Base-by-base conservation (phyloP, 2,797 vertebrate genomes). In the Heliangelus exortis region DNA sequence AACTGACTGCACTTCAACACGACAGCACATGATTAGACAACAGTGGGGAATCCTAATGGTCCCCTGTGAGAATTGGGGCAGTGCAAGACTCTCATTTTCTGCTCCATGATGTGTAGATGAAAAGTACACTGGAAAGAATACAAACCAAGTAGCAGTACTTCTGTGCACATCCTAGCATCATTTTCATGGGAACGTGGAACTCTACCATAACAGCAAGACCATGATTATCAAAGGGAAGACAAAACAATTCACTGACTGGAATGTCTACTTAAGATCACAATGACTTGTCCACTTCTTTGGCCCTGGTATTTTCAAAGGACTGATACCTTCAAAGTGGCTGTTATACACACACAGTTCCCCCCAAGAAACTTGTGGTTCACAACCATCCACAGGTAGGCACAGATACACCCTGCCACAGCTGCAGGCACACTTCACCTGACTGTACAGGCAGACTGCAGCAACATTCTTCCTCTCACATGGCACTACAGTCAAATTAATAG, bases 41-140 rank as follows among this genome's bases (percentile, higher is more conserved):
- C 95, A 95, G 82, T 68, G 66, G 90, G 89, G 91, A 96, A 96
- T 95, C 93, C 92, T 96, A 95, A 96, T 90, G 89, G 97, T 94
- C 86, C 73, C 93, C 94, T 73, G 31, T 71, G 95, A 96, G 96
- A 95, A 92, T 79, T 82, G 58, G 53, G 47, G 91, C 39, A 95
- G 75, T 82, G 85, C 36, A 93, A 86, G 85, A 73, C 58, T 95
- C 93, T 95, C 66, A 95, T 95, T 97, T 98, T 96, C 94, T 87
- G 86, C 95, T 98, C 89, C 87, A 48, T 81, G 76, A 90, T 93
- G 91, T 97, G 93, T 79, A 95, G 83, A 97, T 87, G 89, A 97
- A 77, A 95, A 48, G 84, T 74, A 88, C 31, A 41, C 63, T 54
- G 69, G 61, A 94, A 89, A 91, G 94, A 92, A 96, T 94, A 81